Evolutionary conservation across 1,140 invertebrate genomes (phyloP).

Genomic region (Propsilocerus akamusi): DNA sequence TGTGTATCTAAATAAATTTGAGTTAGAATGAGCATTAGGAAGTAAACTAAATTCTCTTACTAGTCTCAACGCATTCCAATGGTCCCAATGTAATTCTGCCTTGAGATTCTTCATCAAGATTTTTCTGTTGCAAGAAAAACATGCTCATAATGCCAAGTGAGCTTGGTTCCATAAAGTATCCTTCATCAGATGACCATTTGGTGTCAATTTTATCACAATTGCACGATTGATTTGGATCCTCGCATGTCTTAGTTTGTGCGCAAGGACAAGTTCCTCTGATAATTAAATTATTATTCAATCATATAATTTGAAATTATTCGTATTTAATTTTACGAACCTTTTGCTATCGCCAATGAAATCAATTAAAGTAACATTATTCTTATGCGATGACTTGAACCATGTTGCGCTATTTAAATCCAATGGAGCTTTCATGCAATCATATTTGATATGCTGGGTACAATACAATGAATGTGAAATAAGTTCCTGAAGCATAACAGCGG

Average conservation of each 20-base stretch:
- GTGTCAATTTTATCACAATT: conserved; percentile 70
- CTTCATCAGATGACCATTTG: conserved; percentile 77
- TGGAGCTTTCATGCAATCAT: conserved; percentile 77
- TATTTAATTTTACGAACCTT: conserved; percentile 31
- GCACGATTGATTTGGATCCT: conserved; percentile 59
- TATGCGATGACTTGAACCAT: conserved; percentile 70
- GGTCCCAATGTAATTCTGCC: conserved; percentile 76
- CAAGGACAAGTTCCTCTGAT: conserved; percentile 44
- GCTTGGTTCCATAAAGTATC: conserved; percentile 53
- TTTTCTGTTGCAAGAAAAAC: conserved; percentile 71
- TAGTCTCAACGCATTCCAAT: conserved; percentile 83
- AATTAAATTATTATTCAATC: conserved; percentile 7
- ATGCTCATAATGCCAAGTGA: conserved; percentile 79
- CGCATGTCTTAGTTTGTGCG: conserved; percentile 56
- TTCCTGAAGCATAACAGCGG: conserved; percentile 73
- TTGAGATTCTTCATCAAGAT: conserved; percentile 58
- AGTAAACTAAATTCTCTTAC: conserved; percentile 31
- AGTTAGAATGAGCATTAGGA: not conserved
- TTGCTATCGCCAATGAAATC: conserved; percentile 72
- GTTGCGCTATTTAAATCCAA: conserved; percentile 73
- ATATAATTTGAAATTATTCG: not conserved
- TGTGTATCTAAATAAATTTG: conserved; percentile 52
- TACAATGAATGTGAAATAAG: conserved; percentile 74
- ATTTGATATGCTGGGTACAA: conserved; percentile 79
- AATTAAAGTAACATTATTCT: conserved; percentile 40